These are phyloP conservation scores for Zygogramma bicolorata DNA, from an alignment of 2,888 invertebrate genomes.

Conservation along the genomic window DNA sequence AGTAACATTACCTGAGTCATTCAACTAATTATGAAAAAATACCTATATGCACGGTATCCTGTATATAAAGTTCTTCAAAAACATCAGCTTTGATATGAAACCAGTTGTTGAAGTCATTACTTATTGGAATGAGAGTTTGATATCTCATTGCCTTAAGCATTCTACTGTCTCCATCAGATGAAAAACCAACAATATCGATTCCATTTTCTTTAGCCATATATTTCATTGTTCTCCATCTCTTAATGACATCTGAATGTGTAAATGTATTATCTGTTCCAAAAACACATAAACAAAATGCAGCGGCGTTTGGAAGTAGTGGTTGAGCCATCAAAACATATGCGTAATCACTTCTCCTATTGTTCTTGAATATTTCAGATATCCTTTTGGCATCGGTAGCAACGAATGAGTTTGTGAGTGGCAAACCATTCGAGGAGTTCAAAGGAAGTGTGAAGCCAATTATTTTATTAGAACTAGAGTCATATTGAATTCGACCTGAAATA, in stretches of 20 bases:
- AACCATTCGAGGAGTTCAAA: slow-evolving; percentile 29
- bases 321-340: slow-evolving; percentile 46
- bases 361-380: slow-evolving; percentile 39
- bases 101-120: background rate
- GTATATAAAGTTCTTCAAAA: background rate
- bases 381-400: slow-evolving; percentile 37
- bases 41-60: slow-evolving; percentile 24
- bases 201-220: slow-evolving; percentile 14
- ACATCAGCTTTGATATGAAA: background rate
- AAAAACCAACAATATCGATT: slow-evolving; percentile 27
- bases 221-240: slow-evolving; percentile 37
- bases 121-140: background rate
- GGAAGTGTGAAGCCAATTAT: slow-evolving; percentile 48
- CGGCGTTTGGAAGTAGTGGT: slow-evolving; percentile 28
- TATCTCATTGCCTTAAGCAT: slow-evolving; percentile 32
- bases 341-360: slow-evolving; percentile 30
- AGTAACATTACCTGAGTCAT: too few species aligned
- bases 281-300: slow-evolving; percentile 41
- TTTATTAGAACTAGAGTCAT: slow-evolving; percentile 45
- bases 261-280: slow-evolving; percentile 47
- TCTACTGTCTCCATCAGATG: slow-evolving; percentile 34
- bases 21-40: too few species aligned
- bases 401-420: slow-evolving; percentile 37
- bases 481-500: slow-evolving; percentile 40
- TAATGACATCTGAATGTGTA: slow-evolving; percentile 33